A percentile compares a stretch with the other conserved stretches of the same genome.
Evolutionary conservation across 2,797 vertebrate species (phyloP).

Genomic region (Platyrinchus mystaceus): DNA sequence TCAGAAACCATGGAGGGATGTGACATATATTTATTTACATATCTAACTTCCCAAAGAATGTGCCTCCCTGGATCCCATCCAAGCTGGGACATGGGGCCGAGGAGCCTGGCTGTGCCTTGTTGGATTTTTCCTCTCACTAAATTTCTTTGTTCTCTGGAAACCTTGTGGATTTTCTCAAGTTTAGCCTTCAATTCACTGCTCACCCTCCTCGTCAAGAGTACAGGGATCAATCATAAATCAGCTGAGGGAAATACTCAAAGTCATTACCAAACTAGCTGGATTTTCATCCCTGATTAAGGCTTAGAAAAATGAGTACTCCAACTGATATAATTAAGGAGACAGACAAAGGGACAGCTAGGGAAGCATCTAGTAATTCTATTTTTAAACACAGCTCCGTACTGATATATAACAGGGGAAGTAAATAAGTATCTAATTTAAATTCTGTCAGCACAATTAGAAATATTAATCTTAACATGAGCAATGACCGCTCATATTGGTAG

Average conservation of each 20-base stretch:
- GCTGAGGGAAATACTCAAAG: slow-evolving; percentile 29
- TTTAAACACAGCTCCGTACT: slow-evolving; percentile 37
- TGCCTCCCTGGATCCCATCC: background rate
- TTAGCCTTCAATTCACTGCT: background rate
- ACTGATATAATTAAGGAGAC: slow-evolving; percentile 61
- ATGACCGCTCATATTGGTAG: background rate
- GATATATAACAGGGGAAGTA: slow-evolving; percentile 45
- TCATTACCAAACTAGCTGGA: slow-evolving; percentile 57
- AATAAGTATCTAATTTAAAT: slow-evolving; percentile 68
- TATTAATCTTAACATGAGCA: slow-evolving; percentile 58
- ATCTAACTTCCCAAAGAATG: background rate
- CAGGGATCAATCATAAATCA: slow-evolving; percentile 48
- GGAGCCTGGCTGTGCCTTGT: rapidly evolving
- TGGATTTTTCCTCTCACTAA: background rate
- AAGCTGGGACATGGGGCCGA: rapidly evolving
- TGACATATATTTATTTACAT: background rate
- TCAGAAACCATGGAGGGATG: rapidly evolving
- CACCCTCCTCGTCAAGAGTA: background rate
- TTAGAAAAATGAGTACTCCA: slow-evolving; percentile 68
- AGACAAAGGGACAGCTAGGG: slow-evolving; percentile 50
- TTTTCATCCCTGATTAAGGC: slow-evolving; percentile 65
- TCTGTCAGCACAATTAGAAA: slow-evolving; percentile 55
- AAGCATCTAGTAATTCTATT: slow-evolving; percentile 66
- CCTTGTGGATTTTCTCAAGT: background rate
- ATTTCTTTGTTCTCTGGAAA: slow-evolving; percentile 21